Conservation (phyloP, 2,888 invertebrate species). For the Xanthorhoe spadicearia region DNA sequence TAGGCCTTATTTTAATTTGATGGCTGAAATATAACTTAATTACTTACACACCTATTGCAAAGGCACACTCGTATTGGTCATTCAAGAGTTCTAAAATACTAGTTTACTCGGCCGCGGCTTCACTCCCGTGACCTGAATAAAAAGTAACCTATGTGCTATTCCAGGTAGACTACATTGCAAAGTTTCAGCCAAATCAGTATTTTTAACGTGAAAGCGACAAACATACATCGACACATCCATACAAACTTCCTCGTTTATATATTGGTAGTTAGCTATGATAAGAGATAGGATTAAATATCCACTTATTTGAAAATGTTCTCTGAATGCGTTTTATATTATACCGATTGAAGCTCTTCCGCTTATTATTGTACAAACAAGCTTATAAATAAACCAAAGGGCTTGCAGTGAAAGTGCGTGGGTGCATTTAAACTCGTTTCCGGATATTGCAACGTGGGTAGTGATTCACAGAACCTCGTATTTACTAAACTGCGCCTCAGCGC, state of each 20-base stretch:
- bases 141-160: too few species aligned
- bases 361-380: constrained; percentile 34
- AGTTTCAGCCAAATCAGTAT: too few species aligned
- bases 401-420: constrained; percentile 46
- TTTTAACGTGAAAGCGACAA: too few species aligned
- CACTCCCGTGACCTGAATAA: too few species aligned
- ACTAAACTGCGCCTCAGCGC: constrained; percentile 27
- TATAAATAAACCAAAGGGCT: constrained; percentile 45
- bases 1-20: constrained; percentile 53
- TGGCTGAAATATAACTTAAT: constrained; percentile 50
- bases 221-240: too few species aligned
- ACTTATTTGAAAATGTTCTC: neutral
- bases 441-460: constrained; percentile 38
- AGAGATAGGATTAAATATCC: neutral
- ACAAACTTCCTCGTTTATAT: too few species aligned
- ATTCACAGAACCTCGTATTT: constrained; percentile 31
- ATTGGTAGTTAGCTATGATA: too few species aligned
- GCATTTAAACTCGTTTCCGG: constrained; percentile 33
- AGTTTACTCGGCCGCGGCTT: too few species aligned
- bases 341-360: neutral
- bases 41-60: constrained; percentile 42
- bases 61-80: constrained; percentile 23
- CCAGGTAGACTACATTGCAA: too few species aligned
- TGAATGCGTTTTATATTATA: neutral
- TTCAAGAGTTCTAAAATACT: neutral